Conservation (phyloP, 2,888 invertebrate genomes). For the Dorcus hopei region DNA sequence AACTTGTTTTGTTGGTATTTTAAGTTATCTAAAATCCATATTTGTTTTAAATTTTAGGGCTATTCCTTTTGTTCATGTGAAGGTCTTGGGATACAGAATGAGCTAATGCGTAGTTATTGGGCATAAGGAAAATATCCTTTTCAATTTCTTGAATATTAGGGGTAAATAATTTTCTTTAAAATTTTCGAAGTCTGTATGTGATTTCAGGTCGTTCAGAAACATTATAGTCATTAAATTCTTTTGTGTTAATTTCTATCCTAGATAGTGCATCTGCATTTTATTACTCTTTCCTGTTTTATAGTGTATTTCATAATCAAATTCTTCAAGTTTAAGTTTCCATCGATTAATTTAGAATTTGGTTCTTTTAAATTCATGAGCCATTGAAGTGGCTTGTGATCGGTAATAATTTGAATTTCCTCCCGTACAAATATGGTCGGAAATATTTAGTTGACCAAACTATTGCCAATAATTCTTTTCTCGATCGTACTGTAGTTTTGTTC, state of each 20-base stretch:
- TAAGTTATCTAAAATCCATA: not conserved
- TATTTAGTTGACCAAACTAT: not conserved
- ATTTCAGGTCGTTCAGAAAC: no score
- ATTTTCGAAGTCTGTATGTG: no score
- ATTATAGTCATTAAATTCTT: no score
- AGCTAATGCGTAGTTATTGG: not conserved
- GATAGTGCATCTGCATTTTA: constrained; percentile 3
- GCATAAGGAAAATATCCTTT: not conserved
- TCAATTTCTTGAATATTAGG: not conserved
- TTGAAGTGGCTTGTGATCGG: constrained; percentile 2
- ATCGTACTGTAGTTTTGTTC: constrained; percentile 9
- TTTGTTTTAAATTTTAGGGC: not conserved
- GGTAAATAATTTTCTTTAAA: not conserved
- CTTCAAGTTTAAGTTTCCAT: not conserved
- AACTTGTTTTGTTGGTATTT: not conserved
- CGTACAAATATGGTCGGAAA: not conserved
- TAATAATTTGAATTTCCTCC: not conserved
- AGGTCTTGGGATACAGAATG: not conserved
- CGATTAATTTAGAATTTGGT: constrained; percentile 4
- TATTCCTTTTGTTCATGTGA: not conserved
- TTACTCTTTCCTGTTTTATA: constrained; percentile 3
- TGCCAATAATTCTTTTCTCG: no score
- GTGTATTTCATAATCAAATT: constrained; percentile 4
- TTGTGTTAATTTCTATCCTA: not conserved
- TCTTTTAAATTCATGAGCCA: constrained; percentile 4